These are phyloP conservation scores for Dolichoris vasculosae DNA, from an alignment of 1,140 invertebrate species.

Conservation along the genomic window DNA sequence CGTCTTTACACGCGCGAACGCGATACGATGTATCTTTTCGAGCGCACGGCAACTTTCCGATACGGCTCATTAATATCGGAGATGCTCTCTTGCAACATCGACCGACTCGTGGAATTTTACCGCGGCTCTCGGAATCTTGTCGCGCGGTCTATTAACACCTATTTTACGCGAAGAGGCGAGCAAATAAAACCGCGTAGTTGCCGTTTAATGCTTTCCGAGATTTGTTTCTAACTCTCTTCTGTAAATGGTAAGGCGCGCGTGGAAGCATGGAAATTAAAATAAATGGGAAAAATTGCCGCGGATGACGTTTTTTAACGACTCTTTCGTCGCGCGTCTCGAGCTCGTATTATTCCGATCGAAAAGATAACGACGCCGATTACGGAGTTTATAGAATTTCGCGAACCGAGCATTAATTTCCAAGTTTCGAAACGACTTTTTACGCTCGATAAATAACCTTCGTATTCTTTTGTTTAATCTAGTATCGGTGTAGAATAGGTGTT, in stretches of 20 bases:
- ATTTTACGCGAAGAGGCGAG: background rate
- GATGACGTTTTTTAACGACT: background rate
- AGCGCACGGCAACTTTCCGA: background rate
- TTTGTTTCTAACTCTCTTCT: too few relatives aligned
- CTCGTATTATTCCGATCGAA: too few relatives aligned
- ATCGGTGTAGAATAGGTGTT: background rate
- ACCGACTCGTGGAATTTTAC: slow-evolving; percentile 1
- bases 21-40: background rate
- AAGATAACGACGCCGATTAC: too few relatives aligned
- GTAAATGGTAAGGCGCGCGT: too few relatives aligned
- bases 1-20: too few relatives aligned
- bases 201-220: background rate
- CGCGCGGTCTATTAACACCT: background rate
- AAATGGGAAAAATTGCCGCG: too few relatives aligned
- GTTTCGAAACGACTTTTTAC: background rate
- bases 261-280: too few relatives aligned
- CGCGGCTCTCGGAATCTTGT: background rate
- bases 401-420: background rate
- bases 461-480: background rate
- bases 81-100: background rate
- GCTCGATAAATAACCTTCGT: background rate
- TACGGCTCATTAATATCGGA: slow-evolving; percentile 10
- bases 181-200: background rate
- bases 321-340: background rate
- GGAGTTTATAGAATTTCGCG: background rate